Percentiles rank a stretch among this genome's conserved stretches.
These are phyloP conservation scores for Pristionchus arcanus DNA, from an alignment of 2,888 invertebrate genomes.

Conservation along the genomic window DNA sequence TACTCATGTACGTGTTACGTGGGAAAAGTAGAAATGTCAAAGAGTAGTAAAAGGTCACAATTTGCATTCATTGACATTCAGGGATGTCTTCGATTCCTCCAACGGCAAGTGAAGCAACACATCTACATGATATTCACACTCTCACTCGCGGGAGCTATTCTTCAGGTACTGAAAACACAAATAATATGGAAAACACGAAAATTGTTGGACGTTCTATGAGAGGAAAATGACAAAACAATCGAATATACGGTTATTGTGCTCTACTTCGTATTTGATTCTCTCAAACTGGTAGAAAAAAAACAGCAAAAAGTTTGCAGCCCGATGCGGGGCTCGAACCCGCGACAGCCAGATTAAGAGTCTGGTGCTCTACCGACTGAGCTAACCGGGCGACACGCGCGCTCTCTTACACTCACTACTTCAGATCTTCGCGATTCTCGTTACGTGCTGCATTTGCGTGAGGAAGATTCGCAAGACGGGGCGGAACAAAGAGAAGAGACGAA, in stretches of 20 bases:
- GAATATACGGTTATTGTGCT: background rate
- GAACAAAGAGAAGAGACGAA: constrained; percentile 38
- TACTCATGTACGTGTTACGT: background rate
- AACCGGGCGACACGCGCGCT: constrained; percentile 63
- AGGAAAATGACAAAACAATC: background rate
- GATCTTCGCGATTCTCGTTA: constrained; percentile 56
- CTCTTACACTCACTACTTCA: constrained; percentile 13
- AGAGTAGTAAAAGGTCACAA: background rate
- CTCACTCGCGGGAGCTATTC: constrained; percentile 54
- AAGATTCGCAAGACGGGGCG: constrained; percentile 13
- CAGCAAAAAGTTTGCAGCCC: constrained; percentile 47
- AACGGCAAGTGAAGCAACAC: constrained; percentile 55
- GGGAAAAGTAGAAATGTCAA: background rate
- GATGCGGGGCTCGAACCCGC: constrained; percentile 58
- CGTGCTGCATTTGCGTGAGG: constrained; percentile 56
- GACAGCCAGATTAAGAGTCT: constrained; percentile 57
- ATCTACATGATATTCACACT: constrained; percentile 57
- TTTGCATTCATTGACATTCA: constrained; percentile 7
- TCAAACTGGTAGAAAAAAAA: background rate
- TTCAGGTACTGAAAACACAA: constrained; percentile 33
- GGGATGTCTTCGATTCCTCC: constrained; percentile 55
- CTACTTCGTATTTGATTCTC: background rate
- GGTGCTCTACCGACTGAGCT: constrained; percentile 78
- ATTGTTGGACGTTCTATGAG: background rate
- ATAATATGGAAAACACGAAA: background rate